Evolutionary conservation across 2,797 vertebrate species (phyloP), one percentile per base, ranked within the genome.

Genomic region (Microtus obscurus): DNA sequence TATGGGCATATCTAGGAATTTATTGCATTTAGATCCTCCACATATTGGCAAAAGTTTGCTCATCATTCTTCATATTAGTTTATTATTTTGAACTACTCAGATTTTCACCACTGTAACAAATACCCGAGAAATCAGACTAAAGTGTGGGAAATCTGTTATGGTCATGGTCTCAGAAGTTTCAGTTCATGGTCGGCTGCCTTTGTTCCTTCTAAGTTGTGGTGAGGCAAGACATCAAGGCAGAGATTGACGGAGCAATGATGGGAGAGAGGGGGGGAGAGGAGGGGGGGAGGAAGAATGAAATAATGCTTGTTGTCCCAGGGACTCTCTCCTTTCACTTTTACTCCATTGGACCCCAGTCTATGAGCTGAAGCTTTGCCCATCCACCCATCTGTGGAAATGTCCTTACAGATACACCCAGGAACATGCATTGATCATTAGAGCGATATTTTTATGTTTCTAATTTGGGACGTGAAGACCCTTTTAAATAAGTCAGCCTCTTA

Each of bases 211-310:
- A 48, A 25, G n/a, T 56, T 40, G 25, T 56, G 14, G 23, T 87
- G 67, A 87, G 48, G 67, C 12, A 40, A 14, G 48, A 29, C 13
- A 56, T 25, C 34, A 56, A 34, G 13, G 34, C 12, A 51, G 43
- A 67, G 40, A 31, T 14, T 53, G 21, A 86, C 23, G 37, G 25
- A 40, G n/a, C 65, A 53, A 48, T 48, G 19, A 34, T 48, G 19
- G 14, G 21, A 0, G 2, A 2, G 13, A 4, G 19, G 10, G 48
- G 48, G 11, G 12, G 12, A 2, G 6, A 0, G 48, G 19, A 2
- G 17, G 29, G 45, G 14, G 45, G 9, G 45, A 31, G 31, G 13
- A 51, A 43, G 27, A 2, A 59, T 16, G 59, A 67, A 19, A 48
- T 31, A 51, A 23, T 45, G 43, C 19, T n/a, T 69, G 34, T 45